Percentiles rank a stretch among this genome's conserved stretches.
These are phyloP conservation scores for Epirrhoe alternata DNA, from an alignment of 2,888 invertebrate genomes.

Conservation along the genomic window DNA sequence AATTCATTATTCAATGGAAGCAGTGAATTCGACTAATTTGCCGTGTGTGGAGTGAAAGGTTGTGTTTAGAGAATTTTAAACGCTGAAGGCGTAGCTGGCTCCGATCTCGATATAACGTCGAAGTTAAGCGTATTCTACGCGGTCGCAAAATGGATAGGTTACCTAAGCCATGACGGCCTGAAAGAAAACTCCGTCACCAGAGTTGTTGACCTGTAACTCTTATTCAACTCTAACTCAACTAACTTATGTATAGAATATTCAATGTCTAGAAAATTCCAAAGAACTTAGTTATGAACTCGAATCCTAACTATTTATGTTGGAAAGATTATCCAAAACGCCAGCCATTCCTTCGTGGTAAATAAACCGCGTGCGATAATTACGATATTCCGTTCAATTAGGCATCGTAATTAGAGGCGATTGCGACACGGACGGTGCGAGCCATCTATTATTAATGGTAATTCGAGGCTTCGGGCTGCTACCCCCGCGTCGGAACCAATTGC, in stretches of 20 bases:
- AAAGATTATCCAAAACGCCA: background rate
- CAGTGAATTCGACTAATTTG: slow-evolving; percentile 61
- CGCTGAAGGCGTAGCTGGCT: too few species aligned
- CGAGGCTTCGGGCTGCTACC: slow-evolving; percentile 47
- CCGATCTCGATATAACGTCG: too few species aligned
- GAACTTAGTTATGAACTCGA: too few species aligned
- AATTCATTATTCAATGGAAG: slow-evolving; percentile 53
- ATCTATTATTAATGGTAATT: slow-evolving; percentile 73
- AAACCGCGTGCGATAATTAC: slow-evolving; percentile 58
- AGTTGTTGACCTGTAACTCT: too few species aligned
- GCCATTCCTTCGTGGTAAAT: background rate
- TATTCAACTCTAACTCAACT: too few species aligned
- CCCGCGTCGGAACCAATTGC: slow-evolving; percentile 8
- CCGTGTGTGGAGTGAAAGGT: slow-evolving; percentile 43
- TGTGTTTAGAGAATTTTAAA: too few species aligned
- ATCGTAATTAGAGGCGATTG: slow-evolving; percentile 68
- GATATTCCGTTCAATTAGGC: slow-evolving; percentile 72
- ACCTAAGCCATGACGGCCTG: too few species aligned
- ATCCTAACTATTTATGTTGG: background rate
- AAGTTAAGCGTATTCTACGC: too few species aligned
- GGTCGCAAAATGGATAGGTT: too few species aligned
- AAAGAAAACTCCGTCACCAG: too few species aligned
- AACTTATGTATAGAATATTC: too few species aligned
- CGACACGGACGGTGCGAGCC: slow-evolving; percentile 65
- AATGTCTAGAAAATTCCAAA: too few species aligned